Conservation (phyloP, 2,797 vertebrate species). For the Spinibarbus caldwelli region DNA sequence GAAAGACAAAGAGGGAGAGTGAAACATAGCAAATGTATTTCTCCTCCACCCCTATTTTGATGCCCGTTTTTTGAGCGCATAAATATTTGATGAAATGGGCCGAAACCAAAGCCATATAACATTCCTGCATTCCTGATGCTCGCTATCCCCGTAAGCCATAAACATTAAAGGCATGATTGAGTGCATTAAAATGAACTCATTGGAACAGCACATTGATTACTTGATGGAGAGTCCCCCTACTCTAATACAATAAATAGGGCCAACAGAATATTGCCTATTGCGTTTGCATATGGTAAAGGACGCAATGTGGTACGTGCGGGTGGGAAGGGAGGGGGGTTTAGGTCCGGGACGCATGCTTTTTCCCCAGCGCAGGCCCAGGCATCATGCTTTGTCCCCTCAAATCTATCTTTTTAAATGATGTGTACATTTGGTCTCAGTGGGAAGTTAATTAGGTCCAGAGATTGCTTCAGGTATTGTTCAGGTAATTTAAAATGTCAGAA, state of each 20-base stretch:
- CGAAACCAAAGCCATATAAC: constrained; percentile 96
- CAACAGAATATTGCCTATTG: constrained; percentile 60
- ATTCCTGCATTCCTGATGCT: constrained; percentile 94
- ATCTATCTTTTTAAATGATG: constrained; percentile 75
- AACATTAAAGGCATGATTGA: constrained; percentile 97
- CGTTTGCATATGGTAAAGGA: constrained; percentile 69
- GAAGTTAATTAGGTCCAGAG: constrained; percentile 92
- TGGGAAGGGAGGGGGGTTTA: constrained; percentile 20
- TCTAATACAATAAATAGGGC: constrained; percentile 75
- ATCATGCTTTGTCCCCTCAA: constrained; percentile 65
- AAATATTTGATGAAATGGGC: constrained; percentile 98
- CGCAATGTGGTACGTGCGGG: neutral
- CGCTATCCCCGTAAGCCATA: constrained; percentile 89
- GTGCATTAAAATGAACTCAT: constrained; percentile 98
- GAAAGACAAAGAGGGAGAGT: constrained; percentile 73
- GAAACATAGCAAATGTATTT: constrained; percentile 82
- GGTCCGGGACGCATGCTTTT: neutral
- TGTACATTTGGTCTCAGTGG: constrained; percentile 77
- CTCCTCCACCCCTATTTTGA: constrained; percentile 92
- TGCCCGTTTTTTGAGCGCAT: constrained; percentile 91
- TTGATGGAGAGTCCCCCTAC: constrained; percentile 77
- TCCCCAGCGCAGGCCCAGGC: constrained; percentile 53
- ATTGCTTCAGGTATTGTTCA: constrained; percentile 88
- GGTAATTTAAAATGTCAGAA: constrained; percentile 91
- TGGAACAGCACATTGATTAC: constrained; percentile 97